These are phyloP conservation scores for Himalopsyche japonica DNA, from an alignment of 2,888 invertebrate species.

Conservation along the genomic window DNA sequence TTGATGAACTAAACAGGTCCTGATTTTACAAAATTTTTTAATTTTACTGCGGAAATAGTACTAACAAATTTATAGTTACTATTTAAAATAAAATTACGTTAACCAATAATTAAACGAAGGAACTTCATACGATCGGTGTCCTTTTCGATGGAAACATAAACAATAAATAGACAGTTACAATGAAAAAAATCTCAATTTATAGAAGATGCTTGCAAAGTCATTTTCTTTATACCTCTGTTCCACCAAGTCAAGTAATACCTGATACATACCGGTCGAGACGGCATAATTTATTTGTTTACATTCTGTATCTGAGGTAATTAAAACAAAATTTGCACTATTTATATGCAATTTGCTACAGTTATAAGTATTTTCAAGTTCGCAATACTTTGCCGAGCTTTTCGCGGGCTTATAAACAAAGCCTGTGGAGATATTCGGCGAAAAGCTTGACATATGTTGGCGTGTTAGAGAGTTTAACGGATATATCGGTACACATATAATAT, in stretches of 20 bases:
- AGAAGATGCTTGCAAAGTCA: not conserved
- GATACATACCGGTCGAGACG: not conserved
- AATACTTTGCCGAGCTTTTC: not conserved
- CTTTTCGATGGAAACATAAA: too few relatives aligned
- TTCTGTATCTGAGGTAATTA: conserved; percentile 25
- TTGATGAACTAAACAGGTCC: too few relatives aligned
- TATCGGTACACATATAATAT: not conserved
- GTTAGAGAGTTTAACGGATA: conserved; percentile 1
- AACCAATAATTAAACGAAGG: too few relatives aligned
- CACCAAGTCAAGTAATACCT: not conserved
- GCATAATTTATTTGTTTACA: conserved; percentile 38
- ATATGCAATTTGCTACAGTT: not conserved
- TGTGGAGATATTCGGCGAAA: conserved; percentile 19
- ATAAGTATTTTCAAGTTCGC: not conserved
- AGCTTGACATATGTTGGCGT: conserved; percentile 29
- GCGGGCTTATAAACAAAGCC: not conserved
- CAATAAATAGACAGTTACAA: too few relatives aligned
- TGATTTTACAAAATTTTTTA: too few relatives aligned
- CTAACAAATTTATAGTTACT: too few relatives aligned
- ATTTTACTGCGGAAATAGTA: too few relatives aligned
- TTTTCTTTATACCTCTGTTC: not conserved
- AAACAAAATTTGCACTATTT: conserved; percentile 19
- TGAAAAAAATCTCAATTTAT: not conserved
- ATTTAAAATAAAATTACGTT: too few relatives aligned
- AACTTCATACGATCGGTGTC: too few relatives aligned